phyloP scores from a whole-genome alignment of 2,888 invertebrate genomes.

The Thyatira batis region DNA sequence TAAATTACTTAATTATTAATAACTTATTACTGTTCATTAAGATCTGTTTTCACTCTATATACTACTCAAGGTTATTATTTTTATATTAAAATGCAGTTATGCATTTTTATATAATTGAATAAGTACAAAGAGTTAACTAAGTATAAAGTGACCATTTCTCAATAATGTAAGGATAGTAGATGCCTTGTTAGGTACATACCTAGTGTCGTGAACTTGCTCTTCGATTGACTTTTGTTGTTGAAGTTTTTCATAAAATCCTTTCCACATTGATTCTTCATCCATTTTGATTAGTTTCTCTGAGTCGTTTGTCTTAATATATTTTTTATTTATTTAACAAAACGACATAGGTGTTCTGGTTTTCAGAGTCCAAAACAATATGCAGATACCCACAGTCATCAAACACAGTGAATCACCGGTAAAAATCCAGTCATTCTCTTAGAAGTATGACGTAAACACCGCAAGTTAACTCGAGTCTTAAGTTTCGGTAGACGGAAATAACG shows the following conservation, averaged over 20 bases:
- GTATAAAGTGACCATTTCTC: too few relatives aligned
- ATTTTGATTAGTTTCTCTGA: constrained; percentile 35
- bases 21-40: too few relatives aligned
- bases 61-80: too few relatives aligned
- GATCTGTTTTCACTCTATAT: too few relatives aligned
- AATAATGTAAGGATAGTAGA: neutral
- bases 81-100: too few relatives aligned
- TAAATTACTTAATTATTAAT: too few relatives aligned
- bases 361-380: constrained; percentile 39
- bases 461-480: constrained; percentile 43
- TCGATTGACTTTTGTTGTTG: constrained; percentile 84
- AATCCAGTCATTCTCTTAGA: constrained; percentile 62
- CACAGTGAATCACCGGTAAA: constrained; percentile 60
- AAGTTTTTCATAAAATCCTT: constrained; percentile 86
- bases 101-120: too few relatives aligned
- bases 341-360: constrained; percentile 6
- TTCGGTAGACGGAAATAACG: constrained; percentile 46
- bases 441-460: constrained; percentile 69
- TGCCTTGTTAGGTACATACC: constrained; percentile 69
- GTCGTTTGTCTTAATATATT: neutral
- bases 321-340: neutral
- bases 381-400: constrained; percentile 44
- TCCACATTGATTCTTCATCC: constrained; percentile 91
- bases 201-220: constrained; percentile 85
- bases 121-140: too few relatives aligned